Evolutionary conservation across 2,797 vertebrate species (phyloP).

Genomic region (Zalophus californianus): DNA sequence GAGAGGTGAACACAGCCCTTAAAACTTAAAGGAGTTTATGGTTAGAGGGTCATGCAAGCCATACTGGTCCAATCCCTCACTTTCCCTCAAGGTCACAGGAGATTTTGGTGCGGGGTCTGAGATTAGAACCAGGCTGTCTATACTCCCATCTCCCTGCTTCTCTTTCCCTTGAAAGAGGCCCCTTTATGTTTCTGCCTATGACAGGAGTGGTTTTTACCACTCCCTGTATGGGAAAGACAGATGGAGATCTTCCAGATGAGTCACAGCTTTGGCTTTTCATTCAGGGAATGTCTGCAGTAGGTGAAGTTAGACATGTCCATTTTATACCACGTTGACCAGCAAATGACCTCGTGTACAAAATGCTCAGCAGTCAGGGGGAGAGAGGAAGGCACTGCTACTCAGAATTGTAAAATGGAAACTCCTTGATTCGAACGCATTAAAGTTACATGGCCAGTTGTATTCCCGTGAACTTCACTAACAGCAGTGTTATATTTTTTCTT

Average conservation of each 20-base stretch:
- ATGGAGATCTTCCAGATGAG: conserved; percentile 47
- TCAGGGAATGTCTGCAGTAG: background rate
- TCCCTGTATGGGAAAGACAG: conserved; percentile 50
- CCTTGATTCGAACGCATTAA: background rate
- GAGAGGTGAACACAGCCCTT: background rate
- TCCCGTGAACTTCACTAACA: background rate
- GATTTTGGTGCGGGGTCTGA: background rate
- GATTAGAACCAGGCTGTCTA: background rate
- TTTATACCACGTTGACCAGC: background rate
- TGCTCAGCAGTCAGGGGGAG: background rate
- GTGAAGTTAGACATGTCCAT: background rate
- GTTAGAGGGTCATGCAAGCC: background rate
- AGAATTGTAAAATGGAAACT: background rate
- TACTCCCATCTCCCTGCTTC: background rate
- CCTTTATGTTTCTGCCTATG: background rate
- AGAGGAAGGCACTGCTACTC: background rate
- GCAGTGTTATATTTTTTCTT: background rate
- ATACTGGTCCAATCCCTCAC: background rate
- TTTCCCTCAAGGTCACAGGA: background rate
- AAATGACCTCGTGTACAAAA: conserved; percentile 11
- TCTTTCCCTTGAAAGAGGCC: background rate
- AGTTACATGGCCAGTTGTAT: background rate
- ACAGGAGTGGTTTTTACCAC: conserved; percentile 31
- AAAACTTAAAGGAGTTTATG: background rate
- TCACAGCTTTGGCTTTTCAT: conserved; percentile 58